Percentiles rank a stretch among this genome's conserved stretches.
phyloP scores from a whole-genome alignment of 2,797 vertebrate species.

The Hylomyscus alleni region DNA sequence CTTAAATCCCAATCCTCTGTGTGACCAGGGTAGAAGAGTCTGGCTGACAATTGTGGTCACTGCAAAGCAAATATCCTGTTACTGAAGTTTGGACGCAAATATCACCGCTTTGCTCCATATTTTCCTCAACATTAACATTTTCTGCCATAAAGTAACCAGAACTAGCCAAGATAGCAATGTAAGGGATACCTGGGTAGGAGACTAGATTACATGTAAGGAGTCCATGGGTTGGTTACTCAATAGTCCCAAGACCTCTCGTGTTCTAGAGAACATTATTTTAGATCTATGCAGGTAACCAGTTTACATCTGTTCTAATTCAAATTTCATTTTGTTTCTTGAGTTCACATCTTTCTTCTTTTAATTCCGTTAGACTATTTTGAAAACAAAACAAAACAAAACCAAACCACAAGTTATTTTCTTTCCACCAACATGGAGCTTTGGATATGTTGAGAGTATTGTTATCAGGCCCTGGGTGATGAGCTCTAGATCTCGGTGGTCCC shows the following conservation, averaged over 20 bases:
- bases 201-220: no score
- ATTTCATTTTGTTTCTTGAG: conserved; percentile 15
- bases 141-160: not conserved
- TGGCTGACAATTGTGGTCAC: not conserved
- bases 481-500: not conserved
- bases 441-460: not conserved
- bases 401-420: not conserved
- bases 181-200: no score
- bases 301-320: not conserved
- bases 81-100: not conserved
- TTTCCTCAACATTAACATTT: not conserved
- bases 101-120: not conserved
- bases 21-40: not conserved
- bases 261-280: not conserved
- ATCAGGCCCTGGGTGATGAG: not conserved
- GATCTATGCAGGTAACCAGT: not conserved
- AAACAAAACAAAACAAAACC: not conserved
- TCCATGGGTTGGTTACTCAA: not conserved
- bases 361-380: not conserved
- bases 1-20: no score
- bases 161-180: not conserved
- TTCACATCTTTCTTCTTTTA: not conserved
- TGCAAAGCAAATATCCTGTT: not conserved
- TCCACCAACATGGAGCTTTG: not conserved
- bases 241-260: not conserved